Evolutionary conservation across 2,888 invertebrate species (phyloP), one percentile per base, ranked within the genome.

Genomic region (Rhamnusium bicolor): DNA sequence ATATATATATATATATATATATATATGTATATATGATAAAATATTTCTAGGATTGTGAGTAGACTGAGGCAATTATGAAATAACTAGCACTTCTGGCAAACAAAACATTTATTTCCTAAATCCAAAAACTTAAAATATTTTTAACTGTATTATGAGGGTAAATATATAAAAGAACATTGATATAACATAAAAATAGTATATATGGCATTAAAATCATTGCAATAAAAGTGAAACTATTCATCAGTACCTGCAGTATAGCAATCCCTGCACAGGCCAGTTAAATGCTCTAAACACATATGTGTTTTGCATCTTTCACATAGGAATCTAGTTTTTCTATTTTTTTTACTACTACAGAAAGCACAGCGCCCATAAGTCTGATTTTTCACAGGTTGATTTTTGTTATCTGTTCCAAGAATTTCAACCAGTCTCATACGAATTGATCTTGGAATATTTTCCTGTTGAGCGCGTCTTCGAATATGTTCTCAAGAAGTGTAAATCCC

Each of bases 111-210:
- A n/a, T n/a, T n/a, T n/a, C n/a, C n/a, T n/a, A n/a, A n/a, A n/a
- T n/a, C n/a, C n/a, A n/a, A n/a, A n/a, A n/a, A n/a, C n/a, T n/a
- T n/a, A n/a, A n/a, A n/a, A n/a, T n/a, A n/a, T n/a, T n/a, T n/a
- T n/a, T n/a, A n/a, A n/a, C n/a, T n/a, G n/a, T n/a, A n/a, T n/a
- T n/a, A n/a, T n/a, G n/a, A n/a, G n/a, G n/a, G n/a, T n/a, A n/a
- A n/a, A n/a, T n/a, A n/a, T n/a, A n/a, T n/a, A n/a, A n/a, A n/a
- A n/a, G n/a, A n/a, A n/a, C n/a, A n/a, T n/a, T n/a, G n/a, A n/a
- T 49, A 49, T 49, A 49, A 49, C 47, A 49, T 49, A 49, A 49
- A 49, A 49, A 49, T 49, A 49, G 47, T 49, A 49, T n/a, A 49
- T 14, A 49, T n/a, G 47, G 14, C 47, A 49, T 49, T 49, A 49